Percentiles rank a stretch among this genome's conserved stretches.
Conservation (phyloP, 1,140 invertebrate species). For the Hyles euphorbiae region DNA sequence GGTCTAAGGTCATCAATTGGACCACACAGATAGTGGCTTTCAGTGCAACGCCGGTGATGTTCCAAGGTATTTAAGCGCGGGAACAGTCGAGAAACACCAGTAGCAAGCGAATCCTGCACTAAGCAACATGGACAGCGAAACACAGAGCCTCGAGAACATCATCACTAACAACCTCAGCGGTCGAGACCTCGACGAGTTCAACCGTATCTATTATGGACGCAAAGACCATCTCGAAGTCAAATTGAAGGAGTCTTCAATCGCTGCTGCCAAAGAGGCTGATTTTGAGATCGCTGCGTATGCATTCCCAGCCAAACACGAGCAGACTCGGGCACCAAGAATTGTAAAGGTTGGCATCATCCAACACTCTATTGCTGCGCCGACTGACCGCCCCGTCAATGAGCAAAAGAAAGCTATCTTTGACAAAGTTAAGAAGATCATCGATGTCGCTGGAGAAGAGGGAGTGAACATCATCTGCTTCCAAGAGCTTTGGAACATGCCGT, state of each 20-base stretch:
- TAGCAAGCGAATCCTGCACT: conserved; percentile 21
- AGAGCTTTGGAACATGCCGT: conserved; percentile 99
- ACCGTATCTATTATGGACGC: conserved; percentile 86
- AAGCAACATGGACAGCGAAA: conserved; percentile 57
- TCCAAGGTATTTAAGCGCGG: conserved; percentile 42
- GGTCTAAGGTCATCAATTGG: conserved; percentile 9
- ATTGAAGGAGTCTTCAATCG: conserved; percentile 54
- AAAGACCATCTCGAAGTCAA: conserved; percentile 51
- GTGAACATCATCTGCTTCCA: conserved; percentile 97
- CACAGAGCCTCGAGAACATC: conserved; percentile 58
- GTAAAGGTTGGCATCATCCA: conserved; percentile 94
- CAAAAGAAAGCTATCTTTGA: conserved; percentile 90
- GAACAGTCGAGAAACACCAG: conserved; percentile 31
- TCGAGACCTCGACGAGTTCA: conserved; percentile 83
- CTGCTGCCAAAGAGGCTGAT: conserved; percentile 72
- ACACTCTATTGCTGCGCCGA: conserved; percentile 88
- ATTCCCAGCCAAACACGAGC: conserved; percentile 80
- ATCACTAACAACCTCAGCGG: conserved; percentile 69
- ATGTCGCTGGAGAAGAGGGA: conserved; percentile 85
- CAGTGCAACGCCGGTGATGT: background rate
- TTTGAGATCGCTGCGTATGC: conserved; percentile 89
- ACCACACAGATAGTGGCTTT: conserved; percentile 7
- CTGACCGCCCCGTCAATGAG: conserved; percentile 83
- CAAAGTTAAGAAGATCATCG: conserved; percentile 88
- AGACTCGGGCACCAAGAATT: conserved; percentile 82